Evolutionary conservation across 2,888 invertebrate species (phyloP), one percentile per base, ranked within the genome.

Genomic region (Eustalomyia histrio): DNA sequence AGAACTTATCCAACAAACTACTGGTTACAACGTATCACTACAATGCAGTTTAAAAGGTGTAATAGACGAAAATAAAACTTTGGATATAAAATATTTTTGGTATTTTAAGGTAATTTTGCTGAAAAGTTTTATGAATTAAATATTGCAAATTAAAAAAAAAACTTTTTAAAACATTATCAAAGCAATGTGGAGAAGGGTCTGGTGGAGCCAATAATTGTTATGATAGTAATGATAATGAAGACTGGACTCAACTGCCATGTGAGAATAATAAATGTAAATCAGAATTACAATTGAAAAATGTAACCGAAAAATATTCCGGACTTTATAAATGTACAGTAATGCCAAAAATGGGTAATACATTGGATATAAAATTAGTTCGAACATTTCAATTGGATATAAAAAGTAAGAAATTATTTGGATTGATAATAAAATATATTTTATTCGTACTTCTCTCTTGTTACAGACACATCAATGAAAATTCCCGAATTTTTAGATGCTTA

Each of bases 241-340:
- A 88, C n/a, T 90, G 90, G 90, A 85, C 85, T 0, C 86, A 86
- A 10, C 50, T 90, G 71, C 87, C 87, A 0, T 90, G 90, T 63
- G 86, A 87, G 39, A 84, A 86, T 2, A 88, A 85, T 18, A 83
- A 86, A 8, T 90, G 90, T 39, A 86, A 86, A 6, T 82, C 87
- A 2, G 86, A 87, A 24, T 83, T 90, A 8, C 84, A 86, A 83
- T 86, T 90, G 9, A 86, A 84, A 21, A 90, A 90, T 83, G 84
- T 90, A 0, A 90, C 90, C 0, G 90, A 89, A 67, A 86, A 86
- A 14, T 87, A 90, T 84, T 89, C 90, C 3, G 90, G 90, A 0
- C 85, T 91, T 10, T 90, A 91, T 71, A 89, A 89, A 80, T 90
- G 90, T 83, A 88, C 87, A 16, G 86, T 90, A 4, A 86, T 87